Evolutionary conservation across 2,888 invertebrate genomes (phyloP).

Genomic region (Lithophane semibrunnea): DNA sequence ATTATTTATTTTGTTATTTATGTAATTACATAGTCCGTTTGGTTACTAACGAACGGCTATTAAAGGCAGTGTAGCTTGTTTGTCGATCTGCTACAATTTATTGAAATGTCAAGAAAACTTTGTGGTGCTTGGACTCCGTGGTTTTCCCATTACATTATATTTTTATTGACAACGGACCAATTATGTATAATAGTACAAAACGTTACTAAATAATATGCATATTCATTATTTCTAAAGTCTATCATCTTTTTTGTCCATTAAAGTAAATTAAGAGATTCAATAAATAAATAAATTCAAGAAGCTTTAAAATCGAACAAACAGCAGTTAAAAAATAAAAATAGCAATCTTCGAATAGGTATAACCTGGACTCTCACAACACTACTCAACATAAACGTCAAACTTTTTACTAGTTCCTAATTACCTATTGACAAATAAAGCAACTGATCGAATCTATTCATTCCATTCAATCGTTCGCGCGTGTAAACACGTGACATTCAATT

Average conservation of each 20-base stretch:
- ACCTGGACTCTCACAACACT: slow-evolving; percentile 36
- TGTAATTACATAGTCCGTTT: slow-evolving; percentile 21
- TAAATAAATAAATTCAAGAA: background rate
- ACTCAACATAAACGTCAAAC: slow-evolving; percentile 27
- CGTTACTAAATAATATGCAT: background rate
- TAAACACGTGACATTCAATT: slow-evolving; percentile 63
- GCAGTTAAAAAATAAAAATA: background rate
- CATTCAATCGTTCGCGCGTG: slow-evolving; percentile 56
- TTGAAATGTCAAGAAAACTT: slow-evolving; percentile 41
- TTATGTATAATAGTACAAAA: slow-evolving; percentile 7
- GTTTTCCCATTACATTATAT: slow-evolving; percentile 4
- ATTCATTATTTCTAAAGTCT: background rate
- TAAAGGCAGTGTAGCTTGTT: slow-evolving; percentile 24
- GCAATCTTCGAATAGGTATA: background rate
- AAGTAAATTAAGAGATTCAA: background rate
- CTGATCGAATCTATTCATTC: slow-evolving; percentile 56
- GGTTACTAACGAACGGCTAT: slow-evolving; percentile 29
- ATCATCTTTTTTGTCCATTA: background rate
- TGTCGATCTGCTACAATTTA: slow-evolving; percentile 4
- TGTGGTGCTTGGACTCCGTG: slow-evolving; percentile 13
- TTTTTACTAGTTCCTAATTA: slow-evolving; percentile 55
- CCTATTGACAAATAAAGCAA: slow-evolving; percentile 60
- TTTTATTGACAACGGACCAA: slow-evolving; percentile 10
- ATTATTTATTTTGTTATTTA: slow-evolving; percentile 36
- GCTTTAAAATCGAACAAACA: background rate